phyloP scores from a whole-genome alignment of 2,113 vertebrate genomes.

The Pleuronectes platessa region DNA sequence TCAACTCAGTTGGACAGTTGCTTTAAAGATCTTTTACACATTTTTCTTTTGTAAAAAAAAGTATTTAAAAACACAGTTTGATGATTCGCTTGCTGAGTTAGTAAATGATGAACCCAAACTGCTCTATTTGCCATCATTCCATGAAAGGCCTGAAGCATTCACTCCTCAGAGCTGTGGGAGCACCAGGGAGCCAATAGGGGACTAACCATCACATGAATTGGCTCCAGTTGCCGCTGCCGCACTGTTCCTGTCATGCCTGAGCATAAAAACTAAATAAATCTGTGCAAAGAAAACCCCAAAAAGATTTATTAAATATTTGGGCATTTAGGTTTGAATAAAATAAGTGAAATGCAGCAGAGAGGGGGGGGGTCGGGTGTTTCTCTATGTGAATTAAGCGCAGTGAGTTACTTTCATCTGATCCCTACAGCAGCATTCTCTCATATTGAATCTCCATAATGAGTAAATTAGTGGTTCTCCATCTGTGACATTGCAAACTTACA shows the following conservation, averaged over 20 bases:
- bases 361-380: background rate
- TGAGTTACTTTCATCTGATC: conserved; percentile 47
- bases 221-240: conserved; percentile 54
- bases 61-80: conserved; percentile 7
- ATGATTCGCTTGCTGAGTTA: conserved; percentile 22
- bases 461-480: conserved; percentile 77
- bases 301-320: conserved; percentile 8
- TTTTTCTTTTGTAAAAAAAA: conserved; percentile 2
- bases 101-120: conserved; percentile 48
- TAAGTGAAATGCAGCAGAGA: conserved; percentile 21
- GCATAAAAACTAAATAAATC: conserved; percentile 20
- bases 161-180: conserved; percentile 62
- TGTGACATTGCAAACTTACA: conserved; percentile 71
- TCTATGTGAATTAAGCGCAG: conserved; percentile 27
- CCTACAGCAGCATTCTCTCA: conserved; percentile 39
- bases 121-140: conserved; percentile 42
- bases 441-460: conserved; percentile 74
- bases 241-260: conserved; percentile 18
- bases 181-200: conserved; percentile 63
- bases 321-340: conserved; percentile 26
- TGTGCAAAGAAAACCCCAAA: conserved; percentile 15
- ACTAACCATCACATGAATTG: conserved; percentile 60
- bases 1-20: background rate
- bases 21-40: background rate
- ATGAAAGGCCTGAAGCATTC: conserved; percentile 68